A percentile compares a stretch with the other conserved stretches of the same genome.
Evolutionary conservation across 2,888 invertebrate species (phyloP).

Genomic region (Branchipolynoe longqiensis): DNA sequence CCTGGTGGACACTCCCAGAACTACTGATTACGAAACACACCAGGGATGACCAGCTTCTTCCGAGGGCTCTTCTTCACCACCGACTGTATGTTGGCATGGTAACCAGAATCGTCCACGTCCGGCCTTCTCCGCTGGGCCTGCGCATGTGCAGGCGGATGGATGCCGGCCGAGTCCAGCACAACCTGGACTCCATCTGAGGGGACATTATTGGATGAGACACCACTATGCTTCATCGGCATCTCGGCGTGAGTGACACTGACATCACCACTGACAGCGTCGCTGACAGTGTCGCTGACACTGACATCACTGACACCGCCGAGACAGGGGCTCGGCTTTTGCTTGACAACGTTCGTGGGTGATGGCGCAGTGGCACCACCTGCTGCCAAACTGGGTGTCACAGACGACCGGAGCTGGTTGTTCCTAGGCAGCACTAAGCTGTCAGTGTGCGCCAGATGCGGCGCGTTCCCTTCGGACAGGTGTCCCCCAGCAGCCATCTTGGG

Average conservation of each 20-base stretch:
- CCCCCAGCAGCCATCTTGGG: too few species aligned
- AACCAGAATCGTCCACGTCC: background rate
- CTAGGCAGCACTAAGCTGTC: conserved; percentile 9
- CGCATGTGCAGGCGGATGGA: background rate
- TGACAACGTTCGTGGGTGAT: background rate
- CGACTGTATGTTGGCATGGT: conserved; percentile 25
- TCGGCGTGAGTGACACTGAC: too few species aligned
- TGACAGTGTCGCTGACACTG: too few species aligned
- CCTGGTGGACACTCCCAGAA: too few species aligned
- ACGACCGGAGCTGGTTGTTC: background rate
- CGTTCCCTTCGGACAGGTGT: too few species aligned
- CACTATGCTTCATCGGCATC: too few species aligned
- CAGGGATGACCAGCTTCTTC: conserved; percentile 31
- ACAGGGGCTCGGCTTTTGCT: too few species aligned
- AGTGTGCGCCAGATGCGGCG: background rate
- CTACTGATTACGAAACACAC: conserved; percentile 2
- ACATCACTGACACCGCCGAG: too few species aligned
- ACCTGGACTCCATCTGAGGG: background rate
- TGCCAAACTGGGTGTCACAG: background rate
- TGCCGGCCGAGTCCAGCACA: background rate
- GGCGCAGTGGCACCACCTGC: background rate
- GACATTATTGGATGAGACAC: too few species aligned
- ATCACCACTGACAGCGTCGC: too few species aligned
- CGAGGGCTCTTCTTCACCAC: conserved; percentile 12
- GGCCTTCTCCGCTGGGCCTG: background rate